Conservation (phyloP, 2,797 vertebrate genomes). For the Peromyscus aztecus region DNA sequence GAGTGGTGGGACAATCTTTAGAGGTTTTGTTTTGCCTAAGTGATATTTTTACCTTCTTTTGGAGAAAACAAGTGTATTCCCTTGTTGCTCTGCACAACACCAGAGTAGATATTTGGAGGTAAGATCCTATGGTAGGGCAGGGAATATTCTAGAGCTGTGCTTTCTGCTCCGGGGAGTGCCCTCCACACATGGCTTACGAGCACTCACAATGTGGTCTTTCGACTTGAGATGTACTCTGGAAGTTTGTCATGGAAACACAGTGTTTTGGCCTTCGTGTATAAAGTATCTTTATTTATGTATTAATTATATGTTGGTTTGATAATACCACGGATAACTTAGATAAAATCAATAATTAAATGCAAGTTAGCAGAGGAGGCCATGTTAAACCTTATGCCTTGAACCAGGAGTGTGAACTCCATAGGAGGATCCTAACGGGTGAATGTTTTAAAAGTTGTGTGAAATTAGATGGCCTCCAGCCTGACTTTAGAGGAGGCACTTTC, state of each 20-base stretch:
- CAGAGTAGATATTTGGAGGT: neutral
- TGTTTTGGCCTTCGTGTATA: neutral
- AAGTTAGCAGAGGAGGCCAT: neutral
- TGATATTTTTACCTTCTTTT: conserved; percentile 27
- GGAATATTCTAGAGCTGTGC: neutral
- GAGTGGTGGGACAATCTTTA: conserved; percentile 4
- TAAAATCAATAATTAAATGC: conserved; percentile 2
- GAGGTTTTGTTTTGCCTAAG: conserved; percentile 43
- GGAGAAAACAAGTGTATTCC: neutral
- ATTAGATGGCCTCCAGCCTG: conserved; percentile 10
- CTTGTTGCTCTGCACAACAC: neutral
- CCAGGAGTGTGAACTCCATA: neutral
- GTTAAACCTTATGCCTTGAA: conserved; percentile 1
- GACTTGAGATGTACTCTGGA: neutral
- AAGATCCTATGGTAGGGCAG: neutral
- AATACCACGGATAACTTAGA: conserved; percentile 35
- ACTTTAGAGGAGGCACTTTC: neutral
- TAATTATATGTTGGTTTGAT: conserved; percentile 1
- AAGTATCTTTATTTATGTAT: conserved; percentile 16
- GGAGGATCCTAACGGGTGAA: neutral
- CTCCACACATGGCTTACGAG: neutral
- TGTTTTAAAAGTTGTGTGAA: conserved; percentile 45
- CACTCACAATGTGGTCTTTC: neutral
- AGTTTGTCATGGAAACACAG: neutral
- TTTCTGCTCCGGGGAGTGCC: neutral